Evolutionary conservation across 2,113 vertebrate genomes (phyloP).

Genomic region (Poicephalus gulielmi): DNA sequence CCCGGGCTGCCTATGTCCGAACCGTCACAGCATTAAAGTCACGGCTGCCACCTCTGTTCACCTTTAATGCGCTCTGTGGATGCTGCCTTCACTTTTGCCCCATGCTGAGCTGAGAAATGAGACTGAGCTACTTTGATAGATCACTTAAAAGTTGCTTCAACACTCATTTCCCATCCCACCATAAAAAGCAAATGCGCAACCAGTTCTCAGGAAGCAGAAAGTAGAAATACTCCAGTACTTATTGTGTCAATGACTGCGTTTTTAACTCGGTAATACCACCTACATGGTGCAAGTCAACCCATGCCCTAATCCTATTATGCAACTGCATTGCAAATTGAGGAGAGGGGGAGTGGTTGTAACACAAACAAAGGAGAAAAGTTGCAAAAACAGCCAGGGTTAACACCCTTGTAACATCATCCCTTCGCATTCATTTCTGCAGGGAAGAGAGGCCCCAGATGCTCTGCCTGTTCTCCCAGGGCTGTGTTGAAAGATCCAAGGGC

Average conservation of each 20-base stretch:
- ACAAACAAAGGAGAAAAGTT: conserved; percentile 3
- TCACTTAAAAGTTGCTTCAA: rapidly evolving
- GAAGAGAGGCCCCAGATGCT: conserved; percentile 9
- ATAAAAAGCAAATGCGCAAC: neutral
- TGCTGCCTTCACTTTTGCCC: neutral
- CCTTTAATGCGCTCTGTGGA: rapidly evolving
- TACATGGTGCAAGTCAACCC: neutral
- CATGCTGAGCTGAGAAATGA: neutral
- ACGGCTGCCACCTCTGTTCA: neutral
- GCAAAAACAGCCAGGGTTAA: neutral
- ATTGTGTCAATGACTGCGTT: neutral
- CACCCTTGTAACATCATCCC: conserved; percentile 50
- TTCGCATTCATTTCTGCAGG: neutral
- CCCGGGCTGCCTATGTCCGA: neutral
- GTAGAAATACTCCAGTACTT: neutral
- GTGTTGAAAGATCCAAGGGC: neutral
- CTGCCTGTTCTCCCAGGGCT: neutral
- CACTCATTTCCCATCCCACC: neutral
- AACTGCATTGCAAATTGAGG: neutral
- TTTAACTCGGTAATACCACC: neutral
- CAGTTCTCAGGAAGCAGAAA: neutral
- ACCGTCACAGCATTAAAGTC: neutral
- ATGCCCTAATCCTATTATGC: neutral
- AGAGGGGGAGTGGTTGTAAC: neutral
- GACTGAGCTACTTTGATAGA: neutral